Base-by-base conservation (phyloP, 2,113 vertebrate species). In the Thomomys bottae region DNA sequence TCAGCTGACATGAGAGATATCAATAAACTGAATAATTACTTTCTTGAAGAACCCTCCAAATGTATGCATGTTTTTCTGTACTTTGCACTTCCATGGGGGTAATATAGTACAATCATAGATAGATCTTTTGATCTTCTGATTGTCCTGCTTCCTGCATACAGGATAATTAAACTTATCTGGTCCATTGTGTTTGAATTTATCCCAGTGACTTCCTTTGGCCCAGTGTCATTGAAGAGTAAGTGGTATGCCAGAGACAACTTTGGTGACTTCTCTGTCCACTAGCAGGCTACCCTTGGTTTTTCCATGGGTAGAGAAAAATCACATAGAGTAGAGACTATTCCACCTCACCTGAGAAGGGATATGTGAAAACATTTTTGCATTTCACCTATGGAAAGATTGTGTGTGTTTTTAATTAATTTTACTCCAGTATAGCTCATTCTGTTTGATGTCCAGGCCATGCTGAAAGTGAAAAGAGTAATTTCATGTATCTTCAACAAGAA, bases 371-470 rank as follows among this genome's bases (percentile, higher is more conserved):
- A 20, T 42, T 42, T 64, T 68, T 5, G 21, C 49, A 21, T 73
- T 77, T 88, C 24, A 36, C 40, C 38, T 32, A 30, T 23, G 12
- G n/a, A 57, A 23, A 40, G 12, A n/a, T n/a, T n/a, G n/a, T n/a
- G n/a, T n/a, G n/a, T n/a, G n/a, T n/a, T 30, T 71, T 87, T 14
- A 49, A 64, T 80, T 66, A 11, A 40, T 12, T 42, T 75, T 64
- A 45, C 11, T 54, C 0, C 0, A 3, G 0, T 77, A 18, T 17
- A 30, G 14, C 12, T 9, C 24, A 92, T 30, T 18, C 54, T 57
- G 6, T 57, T 12, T 70, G 26, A 59, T 11, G 28, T 7, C 1
- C 3, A 9, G 3, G 9, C 3, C 17, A 24, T 61, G 8, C 4
- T 54, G 14, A 54, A 64, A 28, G 23, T 70, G 32, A 90, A 8